Conservation (phyloP, 2,113 vertebrate species). For the Istiophorus platypterus region DNA sequence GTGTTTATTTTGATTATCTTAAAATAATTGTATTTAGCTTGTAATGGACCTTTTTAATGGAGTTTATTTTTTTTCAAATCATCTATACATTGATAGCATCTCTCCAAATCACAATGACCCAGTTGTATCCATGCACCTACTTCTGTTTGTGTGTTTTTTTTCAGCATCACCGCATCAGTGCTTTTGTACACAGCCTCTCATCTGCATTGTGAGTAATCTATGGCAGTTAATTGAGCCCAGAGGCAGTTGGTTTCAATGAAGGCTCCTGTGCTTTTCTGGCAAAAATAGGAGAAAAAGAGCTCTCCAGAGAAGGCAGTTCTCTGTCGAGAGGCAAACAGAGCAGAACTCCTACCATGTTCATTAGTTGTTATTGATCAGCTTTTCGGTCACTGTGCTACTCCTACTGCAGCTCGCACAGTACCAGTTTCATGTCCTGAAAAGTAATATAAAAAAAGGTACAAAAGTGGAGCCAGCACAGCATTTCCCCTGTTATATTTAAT, state of each 20-base stretch:
- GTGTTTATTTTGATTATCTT: neutral
- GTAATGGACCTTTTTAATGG: neutral
- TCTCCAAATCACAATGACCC: slow-evolving; percentile 20
- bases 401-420: slow-evolving; percentile 57
- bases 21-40: slow-evolving; percentile 28
- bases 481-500: slow-evolving; percentile 49
- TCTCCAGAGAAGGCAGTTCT: slow-evolving; percentile 69
- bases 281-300: slow-evolving; percentile 62
- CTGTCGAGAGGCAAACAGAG: slow-evolving; percentile 78
- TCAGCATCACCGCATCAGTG: slow-evolving; percentile 35
- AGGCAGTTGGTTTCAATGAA: slow-evolving; percentile 78
- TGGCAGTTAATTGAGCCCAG: slow-evolving; percentile 80
- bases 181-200: slow-evolving; percentile 58
- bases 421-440: slow-evolving; percentile 58
- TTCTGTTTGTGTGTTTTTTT: slow-evolving; percentile 29
- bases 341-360: slow-evolving; percentile 80
- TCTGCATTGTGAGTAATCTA: slow-evolving; percentile 80
- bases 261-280: slow-evolving; percentile 70
- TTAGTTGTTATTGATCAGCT: slow-evolving; percentile 82
- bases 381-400: slow-evolving; percentile 65
- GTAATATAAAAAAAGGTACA: slow-evolving; percentile 63
- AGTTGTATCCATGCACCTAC: slow-evolving; percentile 10
- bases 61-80: slow-evolving; percentile 17
- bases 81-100: slow-evolving; percentile 31
- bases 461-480: slow-evolving; percentile 55